Percentiles rank a stretch among this genome's conserved stretches.
Conservation (phyloP, 2,797 vertebrate species). For the Cyprinella venusta region DNA sequence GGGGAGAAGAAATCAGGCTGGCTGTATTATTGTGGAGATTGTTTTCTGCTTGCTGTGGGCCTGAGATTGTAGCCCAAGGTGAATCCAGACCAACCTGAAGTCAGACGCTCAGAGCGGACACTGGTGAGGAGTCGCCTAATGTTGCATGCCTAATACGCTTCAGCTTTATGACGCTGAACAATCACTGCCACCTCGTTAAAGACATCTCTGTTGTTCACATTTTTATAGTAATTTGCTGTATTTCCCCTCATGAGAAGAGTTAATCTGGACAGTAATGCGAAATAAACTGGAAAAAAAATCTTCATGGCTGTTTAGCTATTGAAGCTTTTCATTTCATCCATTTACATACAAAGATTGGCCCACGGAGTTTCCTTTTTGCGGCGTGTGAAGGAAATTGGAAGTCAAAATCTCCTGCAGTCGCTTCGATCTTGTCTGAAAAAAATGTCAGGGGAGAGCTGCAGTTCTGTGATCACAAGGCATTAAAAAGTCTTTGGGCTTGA, state of each 20-base stretch:
- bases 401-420: conserved; percentile 63
- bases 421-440: conserved; percentile 65
- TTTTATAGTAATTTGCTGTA: neutral
- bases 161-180: conserved; percentile 69
- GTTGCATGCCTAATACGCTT: conserved; percentile 72
- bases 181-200: conserved; percentile 63
- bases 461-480: conserved; percentile 74
- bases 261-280: neutral
- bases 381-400: conserved; percentile 10
- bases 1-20: conserved; percentile 67
- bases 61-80: conserved; percentile 40
- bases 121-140: conserved; percentile 62
- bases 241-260: conserved; percentile 4
- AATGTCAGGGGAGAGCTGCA: conserved; percentile 59
- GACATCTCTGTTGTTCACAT: neutral
- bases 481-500: conserved; percentile 73
- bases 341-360: neutral
- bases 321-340: neutral
- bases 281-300: neutral
- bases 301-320: neutral
- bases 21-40: conserved; percentile 62
- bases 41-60: conserved; percentile 30
- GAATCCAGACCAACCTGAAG: conserved; percentile 37
- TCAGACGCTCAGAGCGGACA: neutral
- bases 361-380: conserved; percentile 1